Conservation (phyloP, 2,888 invertebrate species). For the Drosophila anceps region DNA sequence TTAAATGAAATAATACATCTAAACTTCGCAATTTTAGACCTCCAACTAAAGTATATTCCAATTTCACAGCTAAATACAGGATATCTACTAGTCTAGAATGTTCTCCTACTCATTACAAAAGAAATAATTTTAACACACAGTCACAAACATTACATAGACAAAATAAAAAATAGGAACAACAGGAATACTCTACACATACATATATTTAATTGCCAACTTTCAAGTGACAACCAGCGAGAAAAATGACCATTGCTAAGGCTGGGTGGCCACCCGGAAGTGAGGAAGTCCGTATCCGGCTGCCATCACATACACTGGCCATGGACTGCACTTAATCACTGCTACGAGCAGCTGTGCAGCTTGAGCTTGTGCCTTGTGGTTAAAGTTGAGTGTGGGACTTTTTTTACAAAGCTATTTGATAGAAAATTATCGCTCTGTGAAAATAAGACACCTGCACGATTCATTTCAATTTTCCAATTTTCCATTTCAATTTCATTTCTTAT, state of each 20-base stretch:
- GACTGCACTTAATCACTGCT: constrained; percentile 77
- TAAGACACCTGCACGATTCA: constrained; percentile 44
- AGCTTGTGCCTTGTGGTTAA: constrained; percentile 41
- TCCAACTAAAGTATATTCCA: background rate
- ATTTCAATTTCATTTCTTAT: background rate
- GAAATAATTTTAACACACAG: constrained; percentile 63
- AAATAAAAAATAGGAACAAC: constrained; percentile 31
- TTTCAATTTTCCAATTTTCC: background rate
- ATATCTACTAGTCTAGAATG: background rate
- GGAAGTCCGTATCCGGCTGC: constrained; percentile 31
- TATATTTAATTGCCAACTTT: constrained; percentile 81
- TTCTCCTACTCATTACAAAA: constrained; percentile 8
- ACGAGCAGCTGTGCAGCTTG: constrained; percentile 59
- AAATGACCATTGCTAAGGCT: constrained; percentile 69
- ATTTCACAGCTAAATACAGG: background rate
- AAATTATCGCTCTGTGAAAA: constrained; percentile 48
- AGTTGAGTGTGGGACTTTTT: constrained; percentile 25
- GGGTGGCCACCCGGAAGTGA: constrained; percentile 26
- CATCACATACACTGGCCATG: constrained; percentile 52
- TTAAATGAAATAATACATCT: too few species aligned
- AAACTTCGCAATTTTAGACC: too few species aligned
- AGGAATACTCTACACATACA: constrained; percentile 25
- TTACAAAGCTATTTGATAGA: constrained; percentile 27
- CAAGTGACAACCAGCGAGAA: constrained; percentile 73
- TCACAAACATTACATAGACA: constrained; percentile 38